phyloP scores from a whole-genome alignment of 2,113 vertebrate genomes.

The Taurulus bubalis region DNA sequence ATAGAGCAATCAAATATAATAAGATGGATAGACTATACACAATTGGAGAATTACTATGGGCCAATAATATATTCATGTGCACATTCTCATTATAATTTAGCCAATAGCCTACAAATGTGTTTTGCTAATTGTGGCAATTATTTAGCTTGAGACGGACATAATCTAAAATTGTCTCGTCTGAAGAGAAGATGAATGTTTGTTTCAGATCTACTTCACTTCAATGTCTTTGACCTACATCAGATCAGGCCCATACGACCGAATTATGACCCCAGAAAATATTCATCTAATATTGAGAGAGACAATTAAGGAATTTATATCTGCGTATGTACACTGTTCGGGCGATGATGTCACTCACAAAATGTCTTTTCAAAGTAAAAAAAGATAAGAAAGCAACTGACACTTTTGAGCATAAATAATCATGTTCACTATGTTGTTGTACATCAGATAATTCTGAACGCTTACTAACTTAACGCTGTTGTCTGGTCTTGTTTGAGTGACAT shows the following conservation, averaged over 20 bases:
- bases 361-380: neutral
- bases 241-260: neutral
- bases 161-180: neutral
- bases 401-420: conserved; percentile 10
- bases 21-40: neutral
- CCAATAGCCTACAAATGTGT: neutral
- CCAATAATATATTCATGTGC: neutral
- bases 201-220: neutral
- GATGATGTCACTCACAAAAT: neutral
- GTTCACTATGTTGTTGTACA: conserved; percentile 31
- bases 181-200: neutral
- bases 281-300: neutral
- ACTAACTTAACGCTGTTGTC: conserved; percentile 33
- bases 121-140: neutral
- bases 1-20: neutral
- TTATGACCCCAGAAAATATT: neutral
- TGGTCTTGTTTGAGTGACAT: conserved; percentile 49
- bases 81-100: neutral
- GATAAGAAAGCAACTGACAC: neutral
- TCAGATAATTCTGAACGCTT: conserved; percentile 41
- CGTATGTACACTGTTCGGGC: neutral
- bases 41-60: neutral
- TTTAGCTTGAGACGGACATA: neutral
- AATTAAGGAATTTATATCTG: neutral
- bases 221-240: neutral